A percentile compares a stretch with the other conserved stretches of the same genome.
These are phyloP conservation scores for Zaprionus obscuricornis DNA, from an alignment of 2,888 invertebrate species.

Conservation along the genomic window DNA sequence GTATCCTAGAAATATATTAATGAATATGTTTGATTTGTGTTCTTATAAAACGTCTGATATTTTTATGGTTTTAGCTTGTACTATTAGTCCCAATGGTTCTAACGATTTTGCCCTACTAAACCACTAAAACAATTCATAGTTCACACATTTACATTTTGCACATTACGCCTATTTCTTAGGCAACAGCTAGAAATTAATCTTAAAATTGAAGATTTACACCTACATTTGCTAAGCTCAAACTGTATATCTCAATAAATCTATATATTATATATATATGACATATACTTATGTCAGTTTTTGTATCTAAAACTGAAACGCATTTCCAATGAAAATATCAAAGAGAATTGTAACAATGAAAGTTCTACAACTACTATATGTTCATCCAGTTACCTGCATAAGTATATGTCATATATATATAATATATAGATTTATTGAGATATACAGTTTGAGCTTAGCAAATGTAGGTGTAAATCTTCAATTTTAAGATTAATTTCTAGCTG, in stretches of 20 bases:
- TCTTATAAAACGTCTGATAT: background rate
- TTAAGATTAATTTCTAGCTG: conserved; percentile 66
- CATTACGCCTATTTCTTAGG: background rate
- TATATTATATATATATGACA: no score
- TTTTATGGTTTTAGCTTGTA: background rate
- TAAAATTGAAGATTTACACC: conserved; percentile 78
- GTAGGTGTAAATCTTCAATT: conserved; percentile 78
- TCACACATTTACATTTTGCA: conserved; percentile 42
- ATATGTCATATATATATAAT: no score
- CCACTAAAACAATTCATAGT: conserved; percentile 72
- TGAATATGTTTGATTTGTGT: background rate
- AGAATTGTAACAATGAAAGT: conserved; percentile 30
- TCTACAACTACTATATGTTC: conserved; percentile 11
- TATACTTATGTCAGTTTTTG: no score
- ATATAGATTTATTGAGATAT: no score
- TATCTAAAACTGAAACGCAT: conserved; percentile 15
- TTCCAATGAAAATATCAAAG: conserved; percentile 1
- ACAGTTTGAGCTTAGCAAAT: background rate
- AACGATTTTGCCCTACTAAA: conserved; percentile 65
- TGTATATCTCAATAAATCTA: no score
- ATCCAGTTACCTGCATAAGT: no score
- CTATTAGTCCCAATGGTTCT: background rate
- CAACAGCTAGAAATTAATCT: conserved; percentile 62
- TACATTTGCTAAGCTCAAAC: conserved; percentile 14
- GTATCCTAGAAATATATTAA: no score